Evolutionary conservation across 2,888 invertebrate genomes (phyloP).

Genomic region (Cephus runcator): DNA sequence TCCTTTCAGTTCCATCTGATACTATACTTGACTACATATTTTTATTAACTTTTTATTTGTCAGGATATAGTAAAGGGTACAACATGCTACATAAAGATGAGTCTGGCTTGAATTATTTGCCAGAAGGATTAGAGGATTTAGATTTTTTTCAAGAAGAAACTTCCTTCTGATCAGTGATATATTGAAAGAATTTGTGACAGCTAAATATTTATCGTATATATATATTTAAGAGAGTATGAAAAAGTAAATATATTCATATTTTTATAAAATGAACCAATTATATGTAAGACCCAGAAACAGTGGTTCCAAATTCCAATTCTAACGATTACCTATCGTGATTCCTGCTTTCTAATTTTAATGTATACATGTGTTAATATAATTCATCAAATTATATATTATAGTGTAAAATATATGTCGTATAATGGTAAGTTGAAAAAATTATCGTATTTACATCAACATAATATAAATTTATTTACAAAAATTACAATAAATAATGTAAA

Average conservation of each 20-base stretch:
- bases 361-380: no score
- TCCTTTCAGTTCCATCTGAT: neutral
- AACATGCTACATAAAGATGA: constrained; percentile 69
- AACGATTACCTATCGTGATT: no score
- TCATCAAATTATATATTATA: no score
- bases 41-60: constrained; percentile 28
- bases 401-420: neutral
- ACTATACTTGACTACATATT: neutral
- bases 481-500: constrained; percentile 46
- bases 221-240: neutral
- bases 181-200: neutral
- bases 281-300: neutral
- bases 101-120: constrained; percentile 74
- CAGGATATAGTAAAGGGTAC: constrained; percentile 75
- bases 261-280: neutral
- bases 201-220: neutral
- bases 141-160: constrained; percentile 68
- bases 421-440: neutral
- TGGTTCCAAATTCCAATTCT: no score
- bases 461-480: constrained; percentile 48
- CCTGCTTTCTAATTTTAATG: no score
- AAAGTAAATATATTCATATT: neutral
- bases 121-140: constrained; percentile 73
- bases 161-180: neutral
- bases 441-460: constrained; percentile 14